Evolutionary conservation across 2,888 invertebrate species (phyloP), one percentile per base, ranked within the genome.

Genomic region (Pantelozetes paolii): DNA sequence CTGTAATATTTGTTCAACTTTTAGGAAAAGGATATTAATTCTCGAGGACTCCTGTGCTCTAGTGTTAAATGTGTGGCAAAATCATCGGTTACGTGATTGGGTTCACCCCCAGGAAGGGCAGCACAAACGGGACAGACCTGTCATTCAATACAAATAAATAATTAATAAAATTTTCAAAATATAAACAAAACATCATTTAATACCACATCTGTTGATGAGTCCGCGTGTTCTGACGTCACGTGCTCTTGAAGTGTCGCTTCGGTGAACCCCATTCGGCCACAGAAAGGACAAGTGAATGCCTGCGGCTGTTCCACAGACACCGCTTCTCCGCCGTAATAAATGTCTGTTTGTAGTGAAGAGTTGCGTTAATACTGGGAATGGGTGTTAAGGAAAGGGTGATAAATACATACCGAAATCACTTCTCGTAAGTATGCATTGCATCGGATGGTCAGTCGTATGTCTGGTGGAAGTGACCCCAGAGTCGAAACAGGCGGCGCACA

Each of bases 351-450:
- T 78, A 75, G 71, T 62, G 6, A 36, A 75, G 71, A 23, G 36
- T 54, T 2, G 40, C 54, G 82, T 79, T 82, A 83, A 76, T 83
- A 83, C 82, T 78, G 36, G 80, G 76, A 26, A 23, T 59, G 30
- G 71, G 23, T n/a, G 54, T 72, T 30, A 13, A 13, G 77, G 57
- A 59, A 64, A 30, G 62, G 18, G 30, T 3, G 71, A 62, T 20
- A 67, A 67, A 36, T 73, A 71, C 80, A 86, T 84, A 92, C 92
- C 96, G 87, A 92, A 95, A 86, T 98, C 98, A 83, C 92, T 89
- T 84, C 94, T 88, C 79, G 97, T 96, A 82, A 98, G 88, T 81
- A 98, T 96, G 84, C 97, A 97, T 86, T 99, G 98, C 92, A 99
- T 94, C 75, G 98, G 94, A 86, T 99, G 98, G 84, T 95, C 94